Conservation (phyloP, 2,113 vertebrate species). For the Xyliphius kryptos region DNA sequence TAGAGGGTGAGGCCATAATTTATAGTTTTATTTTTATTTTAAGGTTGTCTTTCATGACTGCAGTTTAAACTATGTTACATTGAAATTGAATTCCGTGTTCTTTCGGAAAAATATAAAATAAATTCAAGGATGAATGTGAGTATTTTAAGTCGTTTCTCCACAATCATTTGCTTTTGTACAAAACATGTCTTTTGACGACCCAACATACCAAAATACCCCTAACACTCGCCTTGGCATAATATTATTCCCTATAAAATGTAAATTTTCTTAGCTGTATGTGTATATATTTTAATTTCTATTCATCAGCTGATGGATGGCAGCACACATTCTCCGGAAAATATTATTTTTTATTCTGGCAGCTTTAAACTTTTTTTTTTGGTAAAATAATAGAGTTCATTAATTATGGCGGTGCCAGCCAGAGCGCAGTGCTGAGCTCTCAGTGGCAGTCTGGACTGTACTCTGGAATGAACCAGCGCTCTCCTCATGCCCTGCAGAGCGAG, state of each 20-base stretch:
- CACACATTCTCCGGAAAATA: conserved; percentile 18
- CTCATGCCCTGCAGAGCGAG: conserved; percentile 17
- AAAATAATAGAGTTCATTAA: conserved; percentile 38
- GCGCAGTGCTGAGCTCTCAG: conserved; percentile 18
- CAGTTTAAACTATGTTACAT: no score
- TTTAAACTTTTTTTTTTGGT: conserved; percentile 27
- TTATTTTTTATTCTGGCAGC: conserved; percentile 12
- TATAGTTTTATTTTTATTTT: no score
- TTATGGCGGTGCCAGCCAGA: conserved; percentile 29
- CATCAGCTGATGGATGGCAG: conserved; percentile 21
- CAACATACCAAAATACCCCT: no score
- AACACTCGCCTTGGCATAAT: background rate
- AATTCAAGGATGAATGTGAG: no score
- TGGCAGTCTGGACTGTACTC: conserved; percentile 25
- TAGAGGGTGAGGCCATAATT: no score
- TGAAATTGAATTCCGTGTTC: no score
- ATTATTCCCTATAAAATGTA: background rate
- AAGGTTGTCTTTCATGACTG: no score
- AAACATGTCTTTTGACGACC: no score
- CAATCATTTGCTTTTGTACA: no score
- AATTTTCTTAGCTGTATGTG: background rate
- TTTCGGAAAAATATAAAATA: no score
- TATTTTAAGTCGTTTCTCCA: no score
- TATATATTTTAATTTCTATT: background rate
- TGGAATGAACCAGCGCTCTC: conserved; percentile 4